phyloP scores from a whole-genome alignment of 2,113 vertebrate genomes.

The Uria lomvia region DNA sequence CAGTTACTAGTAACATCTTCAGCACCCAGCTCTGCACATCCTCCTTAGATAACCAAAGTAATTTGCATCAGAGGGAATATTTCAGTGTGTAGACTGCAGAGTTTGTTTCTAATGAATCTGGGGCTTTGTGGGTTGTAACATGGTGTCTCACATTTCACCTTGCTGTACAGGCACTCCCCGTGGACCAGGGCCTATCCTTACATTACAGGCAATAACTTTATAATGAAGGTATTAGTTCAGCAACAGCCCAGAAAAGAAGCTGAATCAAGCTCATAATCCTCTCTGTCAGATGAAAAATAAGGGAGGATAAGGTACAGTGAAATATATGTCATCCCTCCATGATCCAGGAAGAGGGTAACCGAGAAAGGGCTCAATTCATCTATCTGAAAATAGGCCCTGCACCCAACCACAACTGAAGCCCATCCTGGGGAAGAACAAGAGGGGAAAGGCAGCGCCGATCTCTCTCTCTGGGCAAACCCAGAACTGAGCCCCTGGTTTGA shows the following conservation, averaged over 20 bases:
- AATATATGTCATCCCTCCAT: not conserved
- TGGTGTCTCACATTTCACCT: not conserved
- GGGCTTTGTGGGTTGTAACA: not conserved
- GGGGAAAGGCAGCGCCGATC: not conserved
- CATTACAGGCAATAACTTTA: not conserved
- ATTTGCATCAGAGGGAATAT: not conserved
- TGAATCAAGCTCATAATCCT: not conserved
- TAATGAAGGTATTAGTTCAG: not conserved
- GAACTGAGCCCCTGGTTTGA: not conserved
- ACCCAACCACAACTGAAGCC: not conserved
- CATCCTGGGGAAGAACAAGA: not conserved
- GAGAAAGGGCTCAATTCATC: not conserved
- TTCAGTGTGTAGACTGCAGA: not conserved
- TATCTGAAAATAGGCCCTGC: not conserved
- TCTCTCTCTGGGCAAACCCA: not conserved
- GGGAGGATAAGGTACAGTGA: not conserved
- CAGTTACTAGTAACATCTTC: not conserved
- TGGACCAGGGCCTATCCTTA: not conserved
- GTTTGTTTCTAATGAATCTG: constrained; percentile 10
- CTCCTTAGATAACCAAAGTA: not conserved
- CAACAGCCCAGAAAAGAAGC: not conserved
- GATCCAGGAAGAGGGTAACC: not conserved
- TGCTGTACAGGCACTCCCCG: not conserved
- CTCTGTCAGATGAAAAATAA: not conserved
- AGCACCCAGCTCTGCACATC: not conserved